Evolutionary conservation across 2,888 invertebrate species (phyloP), one percentile per base, ranked within the genome.

Genomic region (Drosophila anomelani): DNA sequence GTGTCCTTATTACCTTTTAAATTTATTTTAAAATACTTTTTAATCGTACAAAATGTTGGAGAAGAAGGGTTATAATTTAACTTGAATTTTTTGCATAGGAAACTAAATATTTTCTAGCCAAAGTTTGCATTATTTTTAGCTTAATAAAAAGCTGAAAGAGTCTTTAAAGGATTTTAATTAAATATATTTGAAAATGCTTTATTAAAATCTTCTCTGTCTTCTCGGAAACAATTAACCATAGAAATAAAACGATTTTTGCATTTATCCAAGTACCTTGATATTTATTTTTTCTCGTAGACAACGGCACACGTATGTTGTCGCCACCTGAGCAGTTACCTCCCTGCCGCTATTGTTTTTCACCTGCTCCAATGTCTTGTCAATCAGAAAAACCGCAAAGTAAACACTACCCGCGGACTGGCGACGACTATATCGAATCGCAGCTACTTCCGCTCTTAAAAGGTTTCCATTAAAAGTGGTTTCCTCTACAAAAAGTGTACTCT

Each of bases 351-450:
- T 58, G 54, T 29, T 4, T 67, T 81, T 79, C 87, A 83, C 87
- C 87, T 86, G 87, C 49, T 44, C 44, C 70, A 75, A 75, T 73
- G 77, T 53, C 80, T 79, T 54, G 53, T 20, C 62, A 53, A 58
- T 55, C 49, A 17, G 53, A 32, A 32, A 72, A 74, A 81, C 85
- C 87, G 69, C 87, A 81, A 56, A 54, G 36, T 43, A 61, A 69
- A 60, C 70, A 51, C 64, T 71, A 43, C 8, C 57, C 34, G 41
- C 41, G 38, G 32, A 55, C 36, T 15, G 51, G 20, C 23, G 51
- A 36, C 36, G 51, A 15, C 15, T 41, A 54, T 75, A 78, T 86
- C 81, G 44, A 32, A 71, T 82, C 17, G 32, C 76, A 29, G 43
- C 38, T 47, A 55, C 77, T 83, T 83, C 81, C 81, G 81, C 70